Base-by-base conservation (phyloP, 2,797 vertebrate species). In the Tenualosa thibaudeaui region DNA sequence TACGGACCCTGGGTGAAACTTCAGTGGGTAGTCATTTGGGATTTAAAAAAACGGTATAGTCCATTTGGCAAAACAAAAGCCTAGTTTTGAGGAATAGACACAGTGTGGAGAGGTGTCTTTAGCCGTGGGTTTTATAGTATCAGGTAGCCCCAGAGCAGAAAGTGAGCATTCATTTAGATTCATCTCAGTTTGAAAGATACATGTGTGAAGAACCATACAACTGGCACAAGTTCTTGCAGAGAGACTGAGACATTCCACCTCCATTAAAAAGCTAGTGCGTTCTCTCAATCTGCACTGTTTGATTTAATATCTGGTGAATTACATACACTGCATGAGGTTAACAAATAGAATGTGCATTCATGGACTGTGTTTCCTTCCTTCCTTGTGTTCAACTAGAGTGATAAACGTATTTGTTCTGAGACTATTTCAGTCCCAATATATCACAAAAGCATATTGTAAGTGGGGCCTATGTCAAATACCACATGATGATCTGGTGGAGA, bases 1-100 rank as follows among this genome's bases (percentile, higher is more conserved):
- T 71, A 82, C 46, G 86, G 65, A 26, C 62, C 62, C 26, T 26
- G 26, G n/a, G 62, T 68, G 62, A 68, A 68, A 68, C 62, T 68
- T 68, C 62, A 68, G 62, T 68, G 24, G 62, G 62, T 68, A 26
- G 62, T 68, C 26, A 68, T 68, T 68, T 37, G 13, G 62, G 62
- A 26, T 65, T 49, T 49, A 26, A 65, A 65, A 65, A 65, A 65
- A 65, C 0, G 5, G n/a, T 65, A n/a, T 24, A 26, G 15, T 68
- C 62, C 12, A 31, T 15, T 37, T 68, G 26, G 1, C 62, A 26
- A 31, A 26, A 31, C 24, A 9, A 37, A 68, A 26, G 9, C 8
- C 62, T 37, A 37, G 26, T 31, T 37, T 26, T 68, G 26, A 37
- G 62, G 10, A 37, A 68, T 68, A 68, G 12, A 4, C 58, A 2